Evolutionary conservation across 1,140 invertebrate species (phyloP), one percentile per base, ranked within the genome.

Genomic region (Drosophila lacertosa): DNA sequence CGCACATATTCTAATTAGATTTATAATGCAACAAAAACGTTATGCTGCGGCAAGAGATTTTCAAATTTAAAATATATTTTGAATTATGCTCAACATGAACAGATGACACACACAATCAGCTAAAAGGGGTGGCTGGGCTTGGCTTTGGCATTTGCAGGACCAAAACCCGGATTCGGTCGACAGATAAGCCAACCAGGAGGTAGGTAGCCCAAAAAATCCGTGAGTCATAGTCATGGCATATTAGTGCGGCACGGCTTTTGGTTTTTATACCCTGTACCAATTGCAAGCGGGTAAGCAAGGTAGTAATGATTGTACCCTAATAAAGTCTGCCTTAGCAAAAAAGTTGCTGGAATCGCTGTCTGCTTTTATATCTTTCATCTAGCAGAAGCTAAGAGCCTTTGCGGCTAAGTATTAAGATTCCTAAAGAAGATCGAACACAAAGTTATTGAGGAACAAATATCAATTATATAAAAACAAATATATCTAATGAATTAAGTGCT

Each of bases 1-100:
- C 75, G 66, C 55, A 73, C 79, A 86, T 80, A 84, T 84, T 86
- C 82, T 84, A 84, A 84, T 84, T 84, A 84, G 81, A 84, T 84
- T 84, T 84, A 77, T 74, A 80, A 80, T 69, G 73, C 78, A 77
- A 82, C 78, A 77, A 69, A 86, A 83, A 86, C 53, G 59, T 66
- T 75, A 47, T 22, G 29, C 24, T 32, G 35, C 32, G 29, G 18
- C 45, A 51, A 45, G 59, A 77, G 74, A 73, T 76, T 84, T 79
- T 77, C 29, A 59, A 74, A 74, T 77, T 82, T 77, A 10, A 70
- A 70, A 82, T 81, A 82, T 81, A 66, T 76, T 86, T 47, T 76
- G 72, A 83, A 81, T 86, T 86, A 86, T 84, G 81, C 66, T 72
- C 71, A 20, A 35, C 32, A 15, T 32, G 73, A 40, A 42, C 45